A percentile compares a stretch with the other conserved stretches of the same genome.
phyloP scores from a whole-genome alignment of 2,797 vertebrate genomes.

The Thamnophis elegans region DNA sequence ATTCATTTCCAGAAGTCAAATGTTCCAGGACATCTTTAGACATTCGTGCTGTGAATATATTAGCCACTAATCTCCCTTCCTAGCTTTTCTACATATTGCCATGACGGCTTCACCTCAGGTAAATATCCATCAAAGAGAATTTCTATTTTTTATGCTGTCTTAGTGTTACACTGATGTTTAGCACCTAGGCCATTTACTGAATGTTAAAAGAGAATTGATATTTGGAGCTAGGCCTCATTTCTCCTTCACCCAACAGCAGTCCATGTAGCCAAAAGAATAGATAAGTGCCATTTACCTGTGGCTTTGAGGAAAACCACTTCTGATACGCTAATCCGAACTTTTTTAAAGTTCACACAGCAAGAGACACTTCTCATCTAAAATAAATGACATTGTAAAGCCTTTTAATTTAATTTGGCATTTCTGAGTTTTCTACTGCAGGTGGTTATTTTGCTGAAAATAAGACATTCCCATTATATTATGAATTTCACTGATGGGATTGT shows the following conservation, averaged over 20 bases:
- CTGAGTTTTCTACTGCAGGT: background rate
- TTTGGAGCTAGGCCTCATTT: conserved; percentile 36
- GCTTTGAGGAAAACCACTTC: conserved; percentile 34
- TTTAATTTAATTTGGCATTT: conserved; percentile 11
- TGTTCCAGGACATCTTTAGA: background rate
- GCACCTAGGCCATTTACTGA: background rate
- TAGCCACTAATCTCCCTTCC: background rate
- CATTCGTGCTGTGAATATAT: conserved; percentile 9
- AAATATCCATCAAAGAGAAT: background rate
- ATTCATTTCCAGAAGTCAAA: conserved; percentile 9
- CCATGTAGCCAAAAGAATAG: conserved; percentile 13
- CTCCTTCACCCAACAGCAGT: background rate
- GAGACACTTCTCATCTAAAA: conserved; percentile 28
- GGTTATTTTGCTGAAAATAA: conserved; percentile 12
- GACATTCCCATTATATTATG: background rate
- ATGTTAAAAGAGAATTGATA: conserved; percentile 9
- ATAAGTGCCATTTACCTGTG: conserved; percentile 33
- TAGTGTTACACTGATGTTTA: conserved; percentile 19
- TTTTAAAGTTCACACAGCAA: conserved; percentile 33
- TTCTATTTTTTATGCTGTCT: background rate
- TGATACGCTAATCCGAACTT: conserved; percentile 4
- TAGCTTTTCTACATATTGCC: conserved; percentile 1
- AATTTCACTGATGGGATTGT: background rate
- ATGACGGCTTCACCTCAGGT: background rate
- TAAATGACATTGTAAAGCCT: background rate